Conservation (phyloP, 1,140 invertebrate species). For the Drosophila auraria region DNA sequence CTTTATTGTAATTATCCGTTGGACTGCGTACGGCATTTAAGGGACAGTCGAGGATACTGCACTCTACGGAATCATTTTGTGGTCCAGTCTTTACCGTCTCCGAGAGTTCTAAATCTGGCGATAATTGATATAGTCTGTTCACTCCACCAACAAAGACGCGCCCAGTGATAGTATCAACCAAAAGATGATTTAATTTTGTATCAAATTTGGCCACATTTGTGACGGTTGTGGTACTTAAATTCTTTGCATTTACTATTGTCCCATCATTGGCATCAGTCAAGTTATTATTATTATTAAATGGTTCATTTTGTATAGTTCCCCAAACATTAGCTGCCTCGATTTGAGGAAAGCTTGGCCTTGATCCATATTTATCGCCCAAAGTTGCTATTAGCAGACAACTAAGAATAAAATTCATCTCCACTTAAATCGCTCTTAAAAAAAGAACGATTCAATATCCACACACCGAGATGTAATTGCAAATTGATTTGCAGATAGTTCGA, state of each 20-base stretch:
- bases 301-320: conserved; percentile 12
- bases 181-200: conserved; percentile 90
- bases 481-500: not conserved
- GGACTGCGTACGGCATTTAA: conserved; percentile 89
- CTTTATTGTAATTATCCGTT: conserved; percentile 98
- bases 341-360: conserved; percentile 8
- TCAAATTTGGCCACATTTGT: conserved; percentile 77
- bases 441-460: conserved; percentile 12
- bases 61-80: conserved; percentile 94
- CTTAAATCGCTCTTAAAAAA: conserved; percentile 30
- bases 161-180: conserved; percentile 96
- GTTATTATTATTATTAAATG: conserved; percentile 16
- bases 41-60: conserved; percentile 94
- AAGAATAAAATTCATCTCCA: conserved; percentile 66
- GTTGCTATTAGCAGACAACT: conserved; percentile 54
- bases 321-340: conserved; percentile 23
- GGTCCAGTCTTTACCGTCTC: conserved; percentile 95
- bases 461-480: conserved; percentile 1
- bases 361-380: conserved; percentile 34
- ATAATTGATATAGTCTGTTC: conserved; percentile 96
- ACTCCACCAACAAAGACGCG: conserved; percentile 97
- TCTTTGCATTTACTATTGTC: conserved; percentile 32
- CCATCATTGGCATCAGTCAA: conserved; percentile 50
- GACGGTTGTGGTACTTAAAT: conserved; percentile 62
- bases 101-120: conserved; percentile 92